A percentile compares a stretch with the other conserved stretches of the same genome.
Conservation (phyloP, 2,113 vertebrate species). For the Stictonetta naevosa region DNA sequence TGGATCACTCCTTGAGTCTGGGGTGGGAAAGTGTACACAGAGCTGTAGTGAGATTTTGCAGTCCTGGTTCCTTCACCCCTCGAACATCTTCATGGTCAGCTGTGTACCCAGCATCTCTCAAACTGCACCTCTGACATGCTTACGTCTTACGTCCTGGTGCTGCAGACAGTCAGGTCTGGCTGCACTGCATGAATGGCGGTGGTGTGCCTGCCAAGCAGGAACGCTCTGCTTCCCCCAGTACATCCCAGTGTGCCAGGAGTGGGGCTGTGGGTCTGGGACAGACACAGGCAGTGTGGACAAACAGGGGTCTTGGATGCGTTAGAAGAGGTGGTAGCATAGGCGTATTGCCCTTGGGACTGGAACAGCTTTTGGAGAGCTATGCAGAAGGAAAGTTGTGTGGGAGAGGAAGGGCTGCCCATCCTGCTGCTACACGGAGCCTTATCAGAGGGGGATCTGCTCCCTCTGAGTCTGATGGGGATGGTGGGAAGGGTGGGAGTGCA, state of each 20-base stretch:
- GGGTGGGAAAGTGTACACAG: accelerated
- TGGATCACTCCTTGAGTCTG: background rate
- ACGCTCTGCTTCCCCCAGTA: background rate
- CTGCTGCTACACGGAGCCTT: background rate
- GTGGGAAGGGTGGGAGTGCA: background rate
- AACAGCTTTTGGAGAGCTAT: background rate
- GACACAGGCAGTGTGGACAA: accelerated
- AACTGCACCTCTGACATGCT: background rate
- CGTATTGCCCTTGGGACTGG: accelerated
- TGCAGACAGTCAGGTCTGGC: too few relatives aligned
- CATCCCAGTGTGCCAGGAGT: background rate
- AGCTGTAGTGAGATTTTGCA: background rate
- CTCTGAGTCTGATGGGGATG: background rate
- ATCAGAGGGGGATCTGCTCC: background rate
- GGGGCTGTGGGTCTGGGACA: background rate
- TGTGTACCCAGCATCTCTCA: background rate
- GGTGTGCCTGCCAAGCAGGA: too few relatives aligned
- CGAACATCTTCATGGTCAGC: background rate
- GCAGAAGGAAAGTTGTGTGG: background rate
- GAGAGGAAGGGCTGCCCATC: background rate
- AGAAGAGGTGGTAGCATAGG: background rate
- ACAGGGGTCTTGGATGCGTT: background rate
- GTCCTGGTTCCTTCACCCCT: background rate
- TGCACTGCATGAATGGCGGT: too few relatives aligned
- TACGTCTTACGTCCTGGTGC: background rate